Percentiles rank a stretch among this genome's conserved stretches.
Conservation (phyloP, 1,140 invertebrate species). For the Pararge aegeria region DNA sequence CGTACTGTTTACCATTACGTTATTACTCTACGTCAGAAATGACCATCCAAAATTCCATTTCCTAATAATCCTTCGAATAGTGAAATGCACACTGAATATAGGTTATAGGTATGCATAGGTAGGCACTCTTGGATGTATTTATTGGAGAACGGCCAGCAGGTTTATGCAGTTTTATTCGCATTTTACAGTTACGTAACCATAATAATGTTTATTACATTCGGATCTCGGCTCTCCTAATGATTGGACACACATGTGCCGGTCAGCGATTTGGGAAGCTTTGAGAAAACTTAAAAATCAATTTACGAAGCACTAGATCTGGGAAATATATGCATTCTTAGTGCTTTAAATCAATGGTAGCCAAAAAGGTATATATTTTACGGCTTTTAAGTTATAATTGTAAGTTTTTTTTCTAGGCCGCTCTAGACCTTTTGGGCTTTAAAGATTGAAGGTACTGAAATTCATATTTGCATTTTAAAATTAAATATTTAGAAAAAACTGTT, state of each 20-base stretch:
- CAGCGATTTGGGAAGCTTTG: too few species aligned
- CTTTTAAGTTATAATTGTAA: too few species aligned
- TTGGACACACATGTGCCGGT: neutral
- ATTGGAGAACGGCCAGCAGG: slow-evolving; percentile 8
- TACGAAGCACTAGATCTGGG: too few species aligned
- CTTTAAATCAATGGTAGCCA: too few species aligned
- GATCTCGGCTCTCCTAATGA: neutral
- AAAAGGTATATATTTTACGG: too few species aligned
- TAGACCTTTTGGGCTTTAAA: too few species aligned
- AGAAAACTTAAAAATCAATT: too few species aligned
- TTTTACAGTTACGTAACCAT: slow-evolving; percentile 1
- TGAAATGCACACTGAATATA: slow-evolving; percentile 1
- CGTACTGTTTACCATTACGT: neutral
- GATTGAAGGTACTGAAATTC: too few species aligned
- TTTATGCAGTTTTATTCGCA: slow-evolving; percentile 3
- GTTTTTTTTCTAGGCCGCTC: too few species aligned
- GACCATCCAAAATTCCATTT: slow-evolving; percentile 8
- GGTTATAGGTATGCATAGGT: neutral
- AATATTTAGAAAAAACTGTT: too few species aligned
- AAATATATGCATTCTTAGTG: too few species aligned
- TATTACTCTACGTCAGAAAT: slow-evolving; percentile 3
- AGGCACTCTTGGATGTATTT: slow-evolving; percentile 3
- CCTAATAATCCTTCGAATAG: slow-evolving; percentile 12
- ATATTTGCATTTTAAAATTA: too few species aligned
- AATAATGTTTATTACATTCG: neutral